These are phyloP conservation scores for Achroia grisella DNA, from an alignment of 1,140 invertebrate species.

Conservation along the genomic window DNA sequence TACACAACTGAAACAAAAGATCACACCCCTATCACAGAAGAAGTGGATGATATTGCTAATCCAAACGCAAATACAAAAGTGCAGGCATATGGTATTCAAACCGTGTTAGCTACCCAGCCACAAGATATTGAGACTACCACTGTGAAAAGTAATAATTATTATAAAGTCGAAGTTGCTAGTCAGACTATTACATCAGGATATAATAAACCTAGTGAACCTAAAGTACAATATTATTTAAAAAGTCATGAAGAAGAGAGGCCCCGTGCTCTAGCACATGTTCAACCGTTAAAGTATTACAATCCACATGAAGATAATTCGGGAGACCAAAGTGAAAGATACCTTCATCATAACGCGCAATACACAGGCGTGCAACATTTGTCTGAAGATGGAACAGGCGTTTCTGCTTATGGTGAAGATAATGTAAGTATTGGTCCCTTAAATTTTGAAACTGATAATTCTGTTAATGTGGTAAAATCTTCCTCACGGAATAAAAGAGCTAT, in stretches of 20 bases:
- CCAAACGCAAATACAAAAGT: constrained; percentile 21
- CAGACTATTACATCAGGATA: constrained; percentile 31
- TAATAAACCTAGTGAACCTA: constrained; percentile 17
- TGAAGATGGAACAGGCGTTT: constrained; percentile 48
- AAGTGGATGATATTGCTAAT: constrained; percentile 58
- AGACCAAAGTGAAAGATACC: constrained; percentile 33
- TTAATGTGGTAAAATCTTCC: not conserved
- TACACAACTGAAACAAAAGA: constrained; percentile 36
- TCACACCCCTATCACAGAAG: constrained; percentile 62
- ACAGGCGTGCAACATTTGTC: constrained; percentile 50
- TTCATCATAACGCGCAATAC: constrained; percentile 34
- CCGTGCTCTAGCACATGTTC: not conserved
- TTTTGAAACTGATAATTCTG: not conserved
- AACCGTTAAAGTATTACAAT: constrained; percentile 13
- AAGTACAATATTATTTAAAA: not conserved
- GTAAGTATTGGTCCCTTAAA: constrained; percentile 40
- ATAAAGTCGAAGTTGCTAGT: constrained; percentile 58
- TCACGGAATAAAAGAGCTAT: constrained; percentile 12
- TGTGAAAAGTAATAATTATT: constrained; percentile 48
- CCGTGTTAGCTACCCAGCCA: constrained; percentile 15
- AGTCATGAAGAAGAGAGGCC: constrained; percentile 1
- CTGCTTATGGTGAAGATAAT: constrained; percentile 49
- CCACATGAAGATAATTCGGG: constrained; percentile 1
- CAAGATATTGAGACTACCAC: constrained; percentile 32
- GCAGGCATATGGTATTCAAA: constrained; percentile 10